These are phyloP conservation scores for Cistogaster globosa DNA, from an alignment of 2,888 invertebrate genomes.

Conservation along the genomic window DNA sequence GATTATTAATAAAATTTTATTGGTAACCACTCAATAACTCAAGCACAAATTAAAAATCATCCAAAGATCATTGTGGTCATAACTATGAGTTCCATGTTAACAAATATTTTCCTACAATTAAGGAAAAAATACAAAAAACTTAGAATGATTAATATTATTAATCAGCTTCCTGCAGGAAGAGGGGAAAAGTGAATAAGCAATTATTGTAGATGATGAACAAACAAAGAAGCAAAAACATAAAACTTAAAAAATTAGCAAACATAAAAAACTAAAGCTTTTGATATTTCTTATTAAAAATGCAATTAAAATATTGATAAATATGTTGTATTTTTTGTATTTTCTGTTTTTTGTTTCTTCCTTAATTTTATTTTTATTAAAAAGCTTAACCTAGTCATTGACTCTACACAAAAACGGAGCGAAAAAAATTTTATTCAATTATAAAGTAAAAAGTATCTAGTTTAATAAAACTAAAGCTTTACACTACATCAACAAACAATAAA, in stretches of 20 bases:
- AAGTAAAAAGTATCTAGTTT: constrained; percentile 52
- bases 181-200: background rate
- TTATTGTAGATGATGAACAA: constrained; percentile 2
- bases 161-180: constrained; percentile 54
- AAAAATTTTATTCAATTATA: constrained; percentile 51
- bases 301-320: constrained; percentile 58
- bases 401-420: background rate
- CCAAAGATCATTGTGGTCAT: constrained; percentile 53
- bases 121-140: constrained; percentile 1
- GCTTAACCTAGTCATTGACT: background rate
- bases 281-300: constrained; percentile 64
- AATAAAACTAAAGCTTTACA: constrained; percentile 44
- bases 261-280: constrained; percentile 35
- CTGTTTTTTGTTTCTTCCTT: background rate
- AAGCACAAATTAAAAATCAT: constrained; percentile 61
- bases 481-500: constrained; percentile 36
- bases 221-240: background rate
- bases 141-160: constrained; percentile 27
- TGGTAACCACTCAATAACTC: constrained; percentile 1
- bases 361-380: constrained; percentile 13
- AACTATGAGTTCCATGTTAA: constrained; percentile 47
- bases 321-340: constrained; percentile 27
- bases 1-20: constrained; percentile 34
- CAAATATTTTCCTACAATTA: constrained; percentile 36
- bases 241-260: constrained; percentile 29